phyloP scores from a whole-genome alignment of 2,113 vertebrate species.

The Lepus europaeus region DNA sequence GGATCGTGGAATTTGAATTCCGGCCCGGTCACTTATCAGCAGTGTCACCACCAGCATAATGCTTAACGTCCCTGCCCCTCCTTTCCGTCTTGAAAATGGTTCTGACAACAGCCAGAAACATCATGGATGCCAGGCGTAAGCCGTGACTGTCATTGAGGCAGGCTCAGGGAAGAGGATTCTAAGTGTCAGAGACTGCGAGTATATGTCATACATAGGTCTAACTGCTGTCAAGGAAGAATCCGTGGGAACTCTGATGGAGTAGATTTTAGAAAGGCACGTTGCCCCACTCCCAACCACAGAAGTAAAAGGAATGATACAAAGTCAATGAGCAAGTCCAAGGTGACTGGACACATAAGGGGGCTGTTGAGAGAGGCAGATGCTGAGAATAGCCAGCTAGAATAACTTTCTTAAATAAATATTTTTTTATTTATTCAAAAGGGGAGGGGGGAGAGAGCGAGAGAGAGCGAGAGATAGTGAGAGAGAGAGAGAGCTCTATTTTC shows the following conservation, averaged over 20 bases:
- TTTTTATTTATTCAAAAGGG: too few relatives aligned
- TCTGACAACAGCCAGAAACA: not conserved
- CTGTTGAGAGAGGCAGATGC: not conserved
- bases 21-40: not conserved
- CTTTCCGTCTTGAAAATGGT: constrained; percentile 2
- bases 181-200: not conserved
- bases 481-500: too few relatives aligned
- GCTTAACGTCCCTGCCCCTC: not conserved
- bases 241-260: not conserved
- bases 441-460: too few relatives aligned
- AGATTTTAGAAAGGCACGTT: not conserved
- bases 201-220: not conserved
- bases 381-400: too few relatives aligned
- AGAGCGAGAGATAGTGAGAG: too few relatives aligned
- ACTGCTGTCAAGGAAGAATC: not conserved
- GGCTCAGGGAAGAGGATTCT: not conserved
- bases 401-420: too few relatives aligned
- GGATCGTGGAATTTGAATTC: not conserved
- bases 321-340: not conserved
- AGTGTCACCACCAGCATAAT: not conserved
- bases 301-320: not conserved
- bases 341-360: not conserved
- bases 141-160: not conserved
- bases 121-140: not conserved
- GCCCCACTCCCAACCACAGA: not conserved